These are phyloP conservation scores for Cantharis rustica DNA, from an alignment of 2,888 invertebrate species.

Conservation along the genomic window DNA sequence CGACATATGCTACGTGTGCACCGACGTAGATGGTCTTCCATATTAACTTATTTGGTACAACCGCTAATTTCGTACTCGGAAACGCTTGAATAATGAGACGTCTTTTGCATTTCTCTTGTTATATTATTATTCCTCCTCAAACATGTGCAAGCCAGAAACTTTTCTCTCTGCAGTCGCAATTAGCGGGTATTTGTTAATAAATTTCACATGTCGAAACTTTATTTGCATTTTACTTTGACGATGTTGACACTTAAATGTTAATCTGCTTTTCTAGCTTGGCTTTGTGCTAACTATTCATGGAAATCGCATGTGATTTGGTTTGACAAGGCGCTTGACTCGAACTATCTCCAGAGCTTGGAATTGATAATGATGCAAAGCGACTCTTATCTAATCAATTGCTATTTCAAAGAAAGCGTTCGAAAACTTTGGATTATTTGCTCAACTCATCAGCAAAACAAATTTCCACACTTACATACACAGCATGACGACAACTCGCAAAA, in stretches of 20 bases:
- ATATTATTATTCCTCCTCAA: background rate
- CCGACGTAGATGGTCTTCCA: constrained; percentile 7
- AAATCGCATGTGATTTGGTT: background rate
- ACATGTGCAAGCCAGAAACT: background rate
- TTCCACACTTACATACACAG: background rate
- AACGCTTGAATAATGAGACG: constrained; percentile 9
- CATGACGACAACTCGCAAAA: background rate
- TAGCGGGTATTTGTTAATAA: background rate
- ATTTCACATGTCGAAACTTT: background rate
- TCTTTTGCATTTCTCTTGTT: background rate
- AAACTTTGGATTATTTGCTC: background rate
- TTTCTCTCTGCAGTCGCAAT: background rate
- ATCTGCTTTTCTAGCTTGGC: background rate
- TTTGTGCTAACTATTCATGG: background rate
- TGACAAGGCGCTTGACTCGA: background rate
- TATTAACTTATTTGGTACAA: constrained; percentile 24
- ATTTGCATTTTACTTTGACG: background rate
- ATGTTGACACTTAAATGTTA: background rate
- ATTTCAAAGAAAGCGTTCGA: background rate
- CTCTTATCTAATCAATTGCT: background rate
- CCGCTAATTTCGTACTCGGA: constrained; percentile 23
- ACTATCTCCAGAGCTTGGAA: background rate
- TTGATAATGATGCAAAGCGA: background rate
- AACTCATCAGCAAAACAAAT: background rate
- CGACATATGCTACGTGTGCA: constrained; percentile 13